These are phyloP conservation scores for Melinaea marsaeus DNA, from an alignment of 2,888 invertebrate species.

Conservation along the genomic window DNA sequence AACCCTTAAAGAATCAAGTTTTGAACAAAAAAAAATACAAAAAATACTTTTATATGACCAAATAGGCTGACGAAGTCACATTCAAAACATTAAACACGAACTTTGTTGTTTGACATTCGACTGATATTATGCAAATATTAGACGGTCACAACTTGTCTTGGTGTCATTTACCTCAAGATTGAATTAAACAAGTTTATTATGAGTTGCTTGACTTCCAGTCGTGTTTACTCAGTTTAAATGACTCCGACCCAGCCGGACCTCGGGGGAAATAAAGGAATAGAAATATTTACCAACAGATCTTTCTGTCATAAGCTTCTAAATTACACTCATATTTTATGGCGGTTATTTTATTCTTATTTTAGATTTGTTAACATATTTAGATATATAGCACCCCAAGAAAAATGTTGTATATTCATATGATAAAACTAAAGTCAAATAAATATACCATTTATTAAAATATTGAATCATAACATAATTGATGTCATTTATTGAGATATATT, in stretches of 20 bases:
- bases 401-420: too few relatives aligned
- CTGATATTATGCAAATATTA: background rate
- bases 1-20: too few relatives aligned
- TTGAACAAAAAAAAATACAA: too few relatives aligned
- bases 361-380: background rate
- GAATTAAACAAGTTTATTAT: slow-evolving; percentile 57
- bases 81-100: too few relatives aligned
- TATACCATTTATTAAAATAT: too few relatives aligned
- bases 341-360: slow-evolving; percentile 16
- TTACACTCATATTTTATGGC: slow-evolving; percentile 19
- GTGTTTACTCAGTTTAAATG: slow-evolving; percentile 53
- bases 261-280: slow-evolving; percentile 59
- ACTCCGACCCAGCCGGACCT: slow-evolving; percentile 49
- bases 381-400: too few relatives aligned
- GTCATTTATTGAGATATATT: too few relatives aligned
- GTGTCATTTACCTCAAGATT: slow-evolving; percentile 42
- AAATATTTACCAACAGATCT: slow-evolving; percentile 50
- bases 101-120: too few relatives aligned
- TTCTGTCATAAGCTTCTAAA: slow-evolving; percentile 39
- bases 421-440: too few relatives aligned
- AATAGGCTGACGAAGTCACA: too few relatives aligned
- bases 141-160: slow-evolving; percentile 15
- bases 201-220: slow-evolving; percentile 52
- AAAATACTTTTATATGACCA: too few relatives aligned
- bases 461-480: too few relatives aligned